phyloP scores from a whole-genome alignment of 2,113 vertebrate species.

The Podocnemis expansa region DNA sequence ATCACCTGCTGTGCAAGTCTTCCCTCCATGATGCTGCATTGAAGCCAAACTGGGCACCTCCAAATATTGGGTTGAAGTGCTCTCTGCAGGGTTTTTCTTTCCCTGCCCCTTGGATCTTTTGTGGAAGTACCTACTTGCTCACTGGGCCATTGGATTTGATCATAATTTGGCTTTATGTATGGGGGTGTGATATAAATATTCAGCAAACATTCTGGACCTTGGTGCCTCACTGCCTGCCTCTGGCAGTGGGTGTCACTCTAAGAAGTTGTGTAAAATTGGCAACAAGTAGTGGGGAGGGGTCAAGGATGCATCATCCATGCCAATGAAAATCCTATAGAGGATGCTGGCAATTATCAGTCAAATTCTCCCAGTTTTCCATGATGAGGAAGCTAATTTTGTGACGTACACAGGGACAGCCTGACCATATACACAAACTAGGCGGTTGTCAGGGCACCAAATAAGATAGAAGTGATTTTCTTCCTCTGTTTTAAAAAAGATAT shows the following conservation, averaged over 20 bases:
- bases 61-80: background rate
- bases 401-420: background rate
- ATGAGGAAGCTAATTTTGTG: conserved; percentile 29
- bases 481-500: too few species aligned
- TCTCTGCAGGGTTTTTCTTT: background rate
- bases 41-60: background rate
- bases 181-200: background rate
- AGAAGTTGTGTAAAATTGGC: background rate
- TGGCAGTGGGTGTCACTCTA: background rate
- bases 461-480: too few species aligned
- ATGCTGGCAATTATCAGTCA: conserved; percentile 23
- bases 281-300: background rate
- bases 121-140: background rate
- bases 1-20: background rate
- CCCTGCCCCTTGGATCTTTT: background rate
- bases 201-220: background rate
- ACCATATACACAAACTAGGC: too few species aligned
- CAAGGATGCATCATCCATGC: background rate
- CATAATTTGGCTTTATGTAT: background rate
- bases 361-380: conserved; percentile 22
- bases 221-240: background rate
- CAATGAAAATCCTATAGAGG: conserved; percentile 39
- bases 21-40: background rate
- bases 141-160: background rate
- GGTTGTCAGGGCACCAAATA: too few species aligned